phyloP scores from a whole-genome alignment of 1,140 invertebrate species.

The Heliothis subflexa region DNA sequence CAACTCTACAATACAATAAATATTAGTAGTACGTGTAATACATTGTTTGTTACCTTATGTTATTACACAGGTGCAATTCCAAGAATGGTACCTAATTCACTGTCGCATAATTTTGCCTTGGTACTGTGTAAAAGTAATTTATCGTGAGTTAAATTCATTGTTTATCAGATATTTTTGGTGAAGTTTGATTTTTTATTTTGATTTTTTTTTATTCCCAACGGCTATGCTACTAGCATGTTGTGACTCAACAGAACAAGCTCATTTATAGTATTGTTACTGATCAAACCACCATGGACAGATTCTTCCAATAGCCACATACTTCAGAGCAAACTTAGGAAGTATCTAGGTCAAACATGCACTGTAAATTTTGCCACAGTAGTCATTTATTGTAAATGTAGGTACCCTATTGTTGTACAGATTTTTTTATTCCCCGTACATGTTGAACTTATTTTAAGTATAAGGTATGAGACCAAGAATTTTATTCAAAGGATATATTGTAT shows the following conservation, averaged over 20 bases:
- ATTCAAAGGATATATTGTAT: conserved; percentile 82
- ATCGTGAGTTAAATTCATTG: conserved; percentile 59
- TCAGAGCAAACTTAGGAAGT: conserved; percentile 10
- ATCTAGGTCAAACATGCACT: conserved; percentile 59
- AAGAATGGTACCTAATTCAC: conserved; percentile 73
- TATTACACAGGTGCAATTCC: conserved; percentile 70
- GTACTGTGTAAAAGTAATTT: conserved; percentile 57
- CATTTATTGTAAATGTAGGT: conserved; percentile 75
- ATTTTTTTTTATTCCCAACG: conserved; percentile 17
- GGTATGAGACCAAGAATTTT: conserved; percentile 80
- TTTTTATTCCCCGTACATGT: conserved; percentile 74
- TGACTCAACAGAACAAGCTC: conserved; percentile 24
- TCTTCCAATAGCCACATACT: conserved; percentile 23
- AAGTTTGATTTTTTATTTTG: conserved; percentile 4
- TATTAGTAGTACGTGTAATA: conserved; percentile 65
- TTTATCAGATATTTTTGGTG: conserved; percentile 45
- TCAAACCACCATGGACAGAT: conserved; percentile 9
- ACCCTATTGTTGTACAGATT: conserved; percentile 78
- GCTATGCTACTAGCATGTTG: conserved; percentile 23
- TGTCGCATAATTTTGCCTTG: conserved; percentile 62
- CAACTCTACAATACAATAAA: conserved; percentile 82
- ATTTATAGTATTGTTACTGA: conserved; percentile 14
- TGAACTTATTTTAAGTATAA: conserved; percentile 81
- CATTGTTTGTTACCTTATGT: conserved; percentile 74
- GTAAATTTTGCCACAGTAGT: conserved; percentile 73